Evolutionary conservation across 2,888 invertebrate species (phyloP), one percentile per base, ranked within the genome.

Genomic region (Monoplex corrugatus): DNA sequence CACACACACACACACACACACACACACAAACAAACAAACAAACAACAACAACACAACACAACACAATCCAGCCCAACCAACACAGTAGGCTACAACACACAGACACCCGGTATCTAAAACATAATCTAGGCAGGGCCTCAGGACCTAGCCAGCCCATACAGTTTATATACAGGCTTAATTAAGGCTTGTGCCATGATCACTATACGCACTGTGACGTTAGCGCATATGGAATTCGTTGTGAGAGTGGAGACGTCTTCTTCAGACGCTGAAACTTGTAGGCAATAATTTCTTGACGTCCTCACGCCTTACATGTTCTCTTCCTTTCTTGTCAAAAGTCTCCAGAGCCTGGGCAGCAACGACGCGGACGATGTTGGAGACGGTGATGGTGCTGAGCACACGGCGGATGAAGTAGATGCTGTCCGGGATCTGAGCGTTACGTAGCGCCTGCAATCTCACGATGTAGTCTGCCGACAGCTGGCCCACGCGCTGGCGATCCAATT

Each of bases 381-480:
- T 89, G 68, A 89, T 92, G 85, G 93, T 92, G 32, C 90, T 75
- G 13, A 95, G 87, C 88, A 95, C 90, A n/a, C 91, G 85, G 40
- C 93, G 92, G 6, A 96, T 90, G 44, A 92, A 50, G 2, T 94
- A 93, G 35, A 95, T 38, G 45, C 94, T 92, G 6, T 94, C 93
- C 28, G 92, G 92, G 78, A 94, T 92, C 68, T 96, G 96, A 50
- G 96, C 93, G 91, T 96, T 96, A 35, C 95, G 96, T 40, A 95
- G 92, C 28, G 95, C 94, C 89, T 94, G 94, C 87, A 96, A 86
- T 57, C 92, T 93, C 38, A 93, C 89, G 5, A 94, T 91, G 83
- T n/a, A n/a, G n/a, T n/a, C 78, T 92, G 91, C 45, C 92, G 90
- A n/a, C 19, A 19, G 8, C 23, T 40, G 6, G 43, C n/a, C 23